Evolutionary conservation across 2,113 vertebrate species (phyloP), one percentile per base, ranked within the genome.

Genomic region (Beaufortia kweichowensis): DNA sequence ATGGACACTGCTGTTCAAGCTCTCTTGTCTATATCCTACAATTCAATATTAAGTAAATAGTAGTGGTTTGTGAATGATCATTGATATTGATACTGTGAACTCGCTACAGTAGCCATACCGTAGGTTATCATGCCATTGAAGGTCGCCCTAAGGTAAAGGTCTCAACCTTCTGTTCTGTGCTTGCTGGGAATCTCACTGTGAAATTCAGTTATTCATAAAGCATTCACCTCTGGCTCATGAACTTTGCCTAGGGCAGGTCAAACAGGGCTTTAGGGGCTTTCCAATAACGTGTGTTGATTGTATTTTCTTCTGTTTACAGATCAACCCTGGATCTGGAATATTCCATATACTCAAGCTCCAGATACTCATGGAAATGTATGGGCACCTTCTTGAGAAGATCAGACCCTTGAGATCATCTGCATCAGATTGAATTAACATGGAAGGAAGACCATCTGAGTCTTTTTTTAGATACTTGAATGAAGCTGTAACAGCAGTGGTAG

Each of bases 251-350:
- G 19, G 31, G 26, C 65, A 39, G 60, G 28, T 48, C 12, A n/a
- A 24, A 5, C 19, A 53, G 2, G 17, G 19, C 48, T 53, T 7
- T n/a, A 8, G 19, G 48, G 48, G 48, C 6, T 73, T 19, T 33
- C 3, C 56, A 46, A 19, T 71, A 41, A 59, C n/a, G 15, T 46
- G 3, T 60, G 33, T 17, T 57, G 59, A 2, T 41, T 3, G 74
- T 48, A 26, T 83, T 19, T 84, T 76, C 14, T 80, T 81, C 29
- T 83, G 11, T 76, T 87, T 88, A 81, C 89, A 99, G 96, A 99
- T 90, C 92, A 91, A 2, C 97, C 96, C 0, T 99, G 97, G 97
- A 94, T 99, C 88, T 98, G 96, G 97, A 98, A 98, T 84, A 97
- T 99, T 86, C 94, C 96, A 26, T 93, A 99, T 79, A 90, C 82